Evolutionary conservation across 2,113 vertebrate species (phyloP), one percentile per base, ranked within the genome.

Genomic region (Mionectes macconnelli): DNA sequence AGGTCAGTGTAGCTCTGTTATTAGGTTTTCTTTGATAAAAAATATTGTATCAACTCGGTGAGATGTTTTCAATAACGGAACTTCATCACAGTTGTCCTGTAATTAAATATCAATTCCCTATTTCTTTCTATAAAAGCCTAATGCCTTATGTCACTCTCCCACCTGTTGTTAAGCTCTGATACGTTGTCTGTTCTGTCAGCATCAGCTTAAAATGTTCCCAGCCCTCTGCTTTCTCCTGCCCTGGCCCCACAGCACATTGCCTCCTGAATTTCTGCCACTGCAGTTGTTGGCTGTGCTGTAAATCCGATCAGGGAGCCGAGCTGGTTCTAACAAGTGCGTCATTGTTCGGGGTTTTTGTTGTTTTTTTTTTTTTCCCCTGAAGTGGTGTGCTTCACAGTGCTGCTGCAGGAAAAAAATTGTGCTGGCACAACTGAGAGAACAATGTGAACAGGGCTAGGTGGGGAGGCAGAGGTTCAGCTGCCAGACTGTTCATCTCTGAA

Each of bases 371-470:
- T 45, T 52, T 1, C 3, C 27, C 56, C 66, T n/a, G 33, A 77
- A 88, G 67, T 84, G 76, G 24, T 91, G 80, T 63, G 60, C 31
- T 81, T 97, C 83, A 62, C 83, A 94, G 76, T 81, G 91, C 94
- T 95, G 90, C 84, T 94, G 87, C 90, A 87, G 85, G 79, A 79
- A 78, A 97, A 52, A 87, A 94, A 72, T 57, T 87, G 20, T 95
- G 90, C 96, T 97, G 95, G 83, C 91, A 81, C 89, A 89, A 90
- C 47, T 28, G 73, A 89, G 83, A 70, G 84, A 88, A 95, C 94
- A 94, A 87, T 53, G 56, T 63, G 72, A 90, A 70, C 30, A 27
- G 76, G 68, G 42, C 59, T 90, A 90, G 72, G 83, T 84, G 68
- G 68, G 39, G 83, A 90, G 75, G 76, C 76, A 94, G 89, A 70